Percentiles rank a stretch among this genome's conserved stretches.
Conservation (phyloP, 2,113 vertebrate species). For the Sinocyclocheilus rhinocerous region DNA sequence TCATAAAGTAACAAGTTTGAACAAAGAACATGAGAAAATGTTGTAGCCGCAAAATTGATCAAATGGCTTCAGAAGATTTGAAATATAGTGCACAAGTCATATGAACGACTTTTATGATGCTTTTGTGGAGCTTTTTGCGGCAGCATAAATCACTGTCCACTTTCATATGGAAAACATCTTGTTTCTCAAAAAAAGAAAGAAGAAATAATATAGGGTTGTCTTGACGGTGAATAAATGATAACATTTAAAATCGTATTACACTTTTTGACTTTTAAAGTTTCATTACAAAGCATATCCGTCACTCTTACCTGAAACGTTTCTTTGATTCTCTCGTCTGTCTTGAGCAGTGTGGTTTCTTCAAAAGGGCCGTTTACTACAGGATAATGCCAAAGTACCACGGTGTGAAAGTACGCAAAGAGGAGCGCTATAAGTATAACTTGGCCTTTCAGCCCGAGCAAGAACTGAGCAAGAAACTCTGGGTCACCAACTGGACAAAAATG, state of each 20-base stretch:
- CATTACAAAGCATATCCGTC: background rate
- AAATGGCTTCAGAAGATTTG: background rate
- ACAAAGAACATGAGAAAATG: background rate
- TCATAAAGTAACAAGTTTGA: background rate
- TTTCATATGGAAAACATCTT: no score
- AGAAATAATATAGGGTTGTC: no score
- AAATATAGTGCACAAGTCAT: background rate
- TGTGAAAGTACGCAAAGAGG: constrained; percentile 87
- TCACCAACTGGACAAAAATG: constrained; percentile 92
- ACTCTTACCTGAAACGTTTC: background rate
- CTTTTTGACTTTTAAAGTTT: background rate
- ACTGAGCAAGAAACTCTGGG: constrained; percentile 88
- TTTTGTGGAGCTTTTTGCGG: background rate
- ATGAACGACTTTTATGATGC: background rate
- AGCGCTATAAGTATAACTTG: constrained; percentile 76
- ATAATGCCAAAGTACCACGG: constrained; percentile 94
- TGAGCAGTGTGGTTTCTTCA: constrained; percentile 90
- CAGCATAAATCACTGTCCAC: no score
- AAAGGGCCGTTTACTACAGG: constrained; percentile 87
- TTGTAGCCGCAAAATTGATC: background rate
- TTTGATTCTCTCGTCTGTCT: constrained; percentile 21
- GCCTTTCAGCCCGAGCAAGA: constrained; percentile 77
- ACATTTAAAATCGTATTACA: no score
- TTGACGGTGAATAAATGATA: background rate
- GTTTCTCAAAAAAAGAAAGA: no score